Evolutionary conservation across 2,888 invertebrate genomes (phyloP), one percentile per base, ranked within the genome.

Genomic region (Latrodectus hesperus): DNA sequence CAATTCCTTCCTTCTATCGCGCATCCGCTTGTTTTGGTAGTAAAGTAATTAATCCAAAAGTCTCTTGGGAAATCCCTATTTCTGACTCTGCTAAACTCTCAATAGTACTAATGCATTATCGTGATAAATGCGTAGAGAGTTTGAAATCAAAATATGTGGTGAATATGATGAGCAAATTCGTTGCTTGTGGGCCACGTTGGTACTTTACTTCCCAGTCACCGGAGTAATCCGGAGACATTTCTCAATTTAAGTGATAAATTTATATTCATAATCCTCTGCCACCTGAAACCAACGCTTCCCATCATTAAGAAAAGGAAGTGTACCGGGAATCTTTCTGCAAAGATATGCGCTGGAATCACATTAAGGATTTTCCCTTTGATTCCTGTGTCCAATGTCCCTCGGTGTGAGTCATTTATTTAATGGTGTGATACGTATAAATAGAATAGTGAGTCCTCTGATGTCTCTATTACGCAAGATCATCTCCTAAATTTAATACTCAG

Each of bases 251-350:
- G 85, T 60, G 79, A 64, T 70, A 79, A 79, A 79, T 85, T 85
- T 85, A 85, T 85, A 85, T 85, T 80, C 73, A 75, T 85, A 85
- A 85, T 85, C 85, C 79, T 80, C 53, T 79, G 75, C 73, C 79
- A 85, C 60, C 49, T 74, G 67, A 73, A 74, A 16, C 74, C 51
- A 16, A 79, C 74, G 51, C 55, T 16, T 55, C 22, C 17, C 60
- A 75, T 85, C 79, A 85, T 84, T 84, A 84, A 84, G 73, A 71
- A 64, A 53, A 53, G 26, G 79, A n/a, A n/a, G n/a, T n/a, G n/a
- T 0, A 55, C 38, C 8, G 49, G 38, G 38, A 38, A 38, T 38
- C 38, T 38, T 38, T 38, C 38, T 60, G 60, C 73, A 12, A 67
- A 74, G 73, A 67, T 67, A 53, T 60, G 22, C 22, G 81, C 73